Base-by-base conservation (phyloP, 2,888 invertebrate genomes). In the Chrysolina americana region DNA sequence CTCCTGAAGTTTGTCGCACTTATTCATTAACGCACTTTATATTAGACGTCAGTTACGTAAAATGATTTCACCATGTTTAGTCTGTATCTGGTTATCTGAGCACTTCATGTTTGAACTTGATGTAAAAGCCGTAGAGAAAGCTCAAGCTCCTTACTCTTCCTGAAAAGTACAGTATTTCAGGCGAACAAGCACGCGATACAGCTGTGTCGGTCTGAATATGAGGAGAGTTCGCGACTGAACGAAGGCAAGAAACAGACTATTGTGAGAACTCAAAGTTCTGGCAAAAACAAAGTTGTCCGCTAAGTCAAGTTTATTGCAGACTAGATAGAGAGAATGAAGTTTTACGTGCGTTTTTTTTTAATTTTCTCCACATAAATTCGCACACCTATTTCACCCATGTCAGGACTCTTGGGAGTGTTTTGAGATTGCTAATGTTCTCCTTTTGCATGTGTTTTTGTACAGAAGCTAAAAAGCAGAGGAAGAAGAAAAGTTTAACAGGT, bases 391-490 rank as follows among this genome's bases (percentile, higher is more conserved):
- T 87, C 87, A 86, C 87, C 87, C 87, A 88, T 87, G 84, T 85
- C 86, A 87, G 87, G 87, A 88, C 87, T 88, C 87, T 87, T 87
- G 87, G 87, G 87, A 87, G 87, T 87, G 87, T 87, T 87, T 88
- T 86, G 87, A 87, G 86, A 87, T 88, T 87, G 88, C 88, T 88
- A 88, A 88, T 89, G 87, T 88, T 88, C 85, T 88, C 87, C 88
- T 88, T 89, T 89, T 89, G 89, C 89, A 89, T 89, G 89, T 89
- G 87, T 89, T 88, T 89, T 89, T 89, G 87, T 90, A 90, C 91
- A 96, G 96, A 96, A 93, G 95, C 95, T 92, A 96, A 96, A 95
- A 96, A 96, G 94, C 95, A 95, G 92, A 93, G 94, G 92, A 94
- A 94, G 93, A 95, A 95, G 92, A 96, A 96, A 93, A 96, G 95